These are phyloP conservation scores for Lepidocolaptes lacrymiger DNA, from an alignment of 2,797 vertebrate genomes.

Conservation along the genomic window DNA sequence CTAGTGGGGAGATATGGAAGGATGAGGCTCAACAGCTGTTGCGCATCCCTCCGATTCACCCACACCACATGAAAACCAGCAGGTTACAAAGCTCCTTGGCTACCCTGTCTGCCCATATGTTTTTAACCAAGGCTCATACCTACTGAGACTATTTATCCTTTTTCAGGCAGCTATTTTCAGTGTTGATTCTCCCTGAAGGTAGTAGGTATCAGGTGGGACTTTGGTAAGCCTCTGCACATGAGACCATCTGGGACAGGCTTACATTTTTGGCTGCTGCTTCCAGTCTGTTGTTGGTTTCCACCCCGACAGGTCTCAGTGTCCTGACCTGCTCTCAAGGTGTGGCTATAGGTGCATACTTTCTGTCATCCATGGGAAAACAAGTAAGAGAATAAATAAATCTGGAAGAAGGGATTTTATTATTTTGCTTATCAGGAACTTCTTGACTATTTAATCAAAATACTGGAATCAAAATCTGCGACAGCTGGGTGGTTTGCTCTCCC, in stretches of 20 bases:
- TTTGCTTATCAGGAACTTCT: background rate
- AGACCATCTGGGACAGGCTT: background rate
- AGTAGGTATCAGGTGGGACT: background rate
- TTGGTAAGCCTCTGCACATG: background rate
- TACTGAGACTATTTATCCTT: background rate
- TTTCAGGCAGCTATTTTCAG: background rate
- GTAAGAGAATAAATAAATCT: background rate
- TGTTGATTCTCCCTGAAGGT: background rate
- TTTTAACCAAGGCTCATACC: background rate
- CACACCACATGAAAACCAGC: background rate
- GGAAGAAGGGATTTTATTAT: background rate
- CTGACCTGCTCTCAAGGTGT: background rate
- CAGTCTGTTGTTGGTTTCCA: background rate
- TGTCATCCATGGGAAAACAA: background rate
- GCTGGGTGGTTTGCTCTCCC: no score
- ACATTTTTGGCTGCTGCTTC: background rate
- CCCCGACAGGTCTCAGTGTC: accelerated
- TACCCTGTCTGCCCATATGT: background rate
- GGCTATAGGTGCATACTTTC: accelerated
- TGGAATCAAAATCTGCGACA: background rate
- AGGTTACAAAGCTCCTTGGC: slow-evolving; percentile 25
- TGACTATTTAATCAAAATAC: background rate
- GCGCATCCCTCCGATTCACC: background rate
- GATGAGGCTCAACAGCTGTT: slow-evolving; percentile 1
- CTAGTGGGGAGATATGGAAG: background rate